These are phyloP conservation scores for Drosophila phalerata DNA, from an alignment of 2,888 invertebrate genomes.

Conservation along the genomic window DNA sequence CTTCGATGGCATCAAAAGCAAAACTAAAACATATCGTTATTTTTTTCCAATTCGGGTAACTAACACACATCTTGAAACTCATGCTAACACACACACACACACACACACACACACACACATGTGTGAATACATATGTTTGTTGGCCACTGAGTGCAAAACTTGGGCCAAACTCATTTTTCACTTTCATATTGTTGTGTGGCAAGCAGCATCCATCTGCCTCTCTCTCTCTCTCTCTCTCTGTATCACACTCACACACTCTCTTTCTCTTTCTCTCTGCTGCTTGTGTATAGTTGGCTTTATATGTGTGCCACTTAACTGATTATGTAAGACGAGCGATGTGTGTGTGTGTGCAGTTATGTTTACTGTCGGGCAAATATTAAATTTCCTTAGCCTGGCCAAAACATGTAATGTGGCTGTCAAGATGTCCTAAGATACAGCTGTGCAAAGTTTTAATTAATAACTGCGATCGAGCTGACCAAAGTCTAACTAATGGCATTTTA, in stretches of 20 bases:
- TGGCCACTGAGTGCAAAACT: conserved; percentile 61
- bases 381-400: conserved; percentile 37
- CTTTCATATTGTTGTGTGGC: conserved; percentile 71
- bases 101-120: not conserved
- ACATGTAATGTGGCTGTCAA: conserved; percentile 40
- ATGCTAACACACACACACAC: conserved; percentile 9
- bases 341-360: conserved; percentile 52
- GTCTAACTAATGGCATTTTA: conserved; percentile 48
- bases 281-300: conserved; percentile 21
- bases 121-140: conserved; percentile 38
- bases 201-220: conserved; percentile 20
- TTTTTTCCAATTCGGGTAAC: conserved; percentile 11
- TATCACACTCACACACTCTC: not conserved
- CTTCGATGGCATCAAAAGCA: conserved; percentile 63
- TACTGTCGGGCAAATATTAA: conserved; percentile 52
- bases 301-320: conserved; percentile 75
- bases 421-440: conserved; percentile 39
- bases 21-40: conserved; percentile 58
- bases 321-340: conserved; percentile 61
- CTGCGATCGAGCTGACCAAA: conserved; percentile 46
- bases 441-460: conserved; percentile 74
- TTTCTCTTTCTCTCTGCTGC: not conserved
- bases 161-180: conserved; percentile 74
- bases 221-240: not conserved
- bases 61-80: conserved; percentile 35